Percentiles rank a stretch among this genome's conserved stretches.
Evolutionary conservation across 2,797 vertebrate genomes (phyloP).

Genomic region (Sebastes matsubarae): DNA sequence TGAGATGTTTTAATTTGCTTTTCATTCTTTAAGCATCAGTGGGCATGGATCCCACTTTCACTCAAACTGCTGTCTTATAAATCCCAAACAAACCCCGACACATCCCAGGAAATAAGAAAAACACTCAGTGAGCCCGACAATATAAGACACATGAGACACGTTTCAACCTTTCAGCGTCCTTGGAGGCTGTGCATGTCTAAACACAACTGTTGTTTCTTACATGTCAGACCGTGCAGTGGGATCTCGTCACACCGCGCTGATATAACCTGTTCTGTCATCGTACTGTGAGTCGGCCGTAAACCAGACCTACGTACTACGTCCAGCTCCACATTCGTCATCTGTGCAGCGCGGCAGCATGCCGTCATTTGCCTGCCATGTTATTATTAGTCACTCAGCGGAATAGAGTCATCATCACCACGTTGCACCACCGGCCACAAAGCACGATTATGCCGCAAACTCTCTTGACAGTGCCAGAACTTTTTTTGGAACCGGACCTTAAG

Average conservation of each 20-base stretch:
- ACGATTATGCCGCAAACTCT: slow-evolving; percentile 17
- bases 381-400: slow-evolving; percentile 45
- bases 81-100: neutral
- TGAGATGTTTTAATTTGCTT: slow-evolving; percentile 1
- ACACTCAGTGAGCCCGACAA: neutral
- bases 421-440: slow-evolving; percentile 6
- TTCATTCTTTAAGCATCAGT: neutral
- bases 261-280: slow-evolving; percentile 26
- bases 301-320: neutral
- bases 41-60: neutral
- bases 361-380: slow-evolving; percentile 31
- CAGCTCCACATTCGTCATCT: slow-evolving; percentile 19
- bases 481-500: slow-evolving; percentile 4
- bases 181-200: neutral
- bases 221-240: neutral
- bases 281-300: neutral
- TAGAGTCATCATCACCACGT: slow-evolving; percentile 29
- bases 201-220: neutral
- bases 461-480: neutral
- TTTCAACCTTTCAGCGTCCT: neutral
- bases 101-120: neutral
- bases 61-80: neutral
- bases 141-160: neutral
- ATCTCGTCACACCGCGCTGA: neutral
- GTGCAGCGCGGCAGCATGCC: neutral